phyloP scores from a whole-genome alignment of 1,140 invertebrate genomes.

The Heliconius hewitsoni region DNA sequence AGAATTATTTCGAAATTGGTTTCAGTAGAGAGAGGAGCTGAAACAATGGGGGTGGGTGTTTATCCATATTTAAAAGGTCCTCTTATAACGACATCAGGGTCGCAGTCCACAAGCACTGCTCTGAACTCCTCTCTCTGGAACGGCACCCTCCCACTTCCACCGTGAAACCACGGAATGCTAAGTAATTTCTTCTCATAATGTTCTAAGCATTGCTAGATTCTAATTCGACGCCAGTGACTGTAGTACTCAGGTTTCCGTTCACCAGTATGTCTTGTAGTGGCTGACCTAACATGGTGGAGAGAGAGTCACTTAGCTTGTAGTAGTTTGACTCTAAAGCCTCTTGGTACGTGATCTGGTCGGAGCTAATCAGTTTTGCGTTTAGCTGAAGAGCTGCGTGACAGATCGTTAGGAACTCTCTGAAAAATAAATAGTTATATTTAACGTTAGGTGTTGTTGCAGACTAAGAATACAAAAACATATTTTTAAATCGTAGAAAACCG shows the following conservation, averaged over 20 bases:
- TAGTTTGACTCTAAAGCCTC: conserved; percentile 92
- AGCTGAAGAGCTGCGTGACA: conserved; percentile 93
- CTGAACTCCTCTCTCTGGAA: no score
- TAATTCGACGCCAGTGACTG: conserved; percentile 74
- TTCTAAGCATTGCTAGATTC: conserved; percentile 78
- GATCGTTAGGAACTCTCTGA: conserved; percentile 92
- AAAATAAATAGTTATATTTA: conserved; percentile 49
- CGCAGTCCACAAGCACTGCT: no score
- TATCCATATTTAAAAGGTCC: no score
- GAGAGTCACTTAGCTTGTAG: conserved; percentile 89
- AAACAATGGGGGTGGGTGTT: no score
- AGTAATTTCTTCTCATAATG: background rate
- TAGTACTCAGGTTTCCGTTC: conserved; percentile 74
- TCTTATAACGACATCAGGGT: no score
- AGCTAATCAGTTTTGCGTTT: conserved; percentile 91
- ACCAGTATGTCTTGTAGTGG: conserved; percentile 85
- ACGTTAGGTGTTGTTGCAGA: background rate
- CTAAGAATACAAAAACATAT: background rate
- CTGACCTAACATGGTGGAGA: conserved; percentile 88
- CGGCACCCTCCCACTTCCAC: no score
- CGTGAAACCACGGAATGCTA: no score
- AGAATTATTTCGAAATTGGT: no score
- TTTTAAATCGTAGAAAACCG: background rate
- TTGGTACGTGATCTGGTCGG: conserved; percentile 95
- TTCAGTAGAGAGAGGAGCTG: no score